Conservation (phyloP, 2,888 invertebrate genomes). For the Philereme transversata region DNA sequence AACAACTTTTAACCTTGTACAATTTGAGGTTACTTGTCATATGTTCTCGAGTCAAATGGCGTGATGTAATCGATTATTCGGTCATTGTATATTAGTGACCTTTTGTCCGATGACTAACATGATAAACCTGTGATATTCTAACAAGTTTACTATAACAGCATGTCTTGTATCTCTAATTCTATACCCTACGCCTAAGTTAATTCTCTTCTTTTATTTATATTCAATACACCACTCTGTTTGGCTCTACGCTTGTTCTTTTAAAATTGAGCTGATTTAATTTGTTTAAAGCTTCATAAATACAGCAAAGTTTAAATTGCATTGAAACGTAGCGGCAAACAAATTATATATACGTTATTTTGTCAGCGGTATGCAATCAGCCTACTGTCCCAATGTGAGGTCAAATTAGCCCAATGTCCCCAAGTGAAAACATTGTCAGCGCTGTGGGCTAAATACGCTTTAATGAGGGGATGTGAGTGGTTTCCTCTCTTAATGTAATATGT, state of each 20-base stretch:
- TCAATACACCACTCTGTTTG: too few relatives aligned
- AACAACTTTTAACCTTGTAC: slow-evolving; percentile 8
- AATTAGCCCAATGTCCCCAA: slow-evolving; percentile 19
- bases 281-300: too few relatives aligned
- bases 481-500: slow-evolving; percentile 37
- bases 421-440: slow-evolving; percentile 52
- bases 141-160: too few relatives aligned
- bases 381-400: slow-evolving; percentile 31
- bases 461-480: slow-evolving; percentile 55
- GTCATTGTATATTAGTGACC: slow-evolving; percentile 18
- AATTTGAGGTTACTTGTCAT: slow-evolving; percentile 6
- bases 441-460: slow-evolving; percentile 61
- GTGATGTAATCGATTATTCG: slow-evolving; percentile 21
- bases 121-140: slow-evolving; percentile 37
- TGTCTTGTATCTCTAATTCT: too few relatives aligned
- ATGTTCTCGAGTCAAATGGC: slow-evolving; percentile 12
- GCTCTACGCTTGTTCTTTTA: too few relatives aligned
- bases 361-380: slow-evolving; percentile 46
- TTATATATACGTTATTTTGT: slow-evolving; percentile 20
- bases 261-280: too few relatives aligned
- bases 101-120: slow-evolving; percentile 21
- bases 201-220: too few relatives aligned
- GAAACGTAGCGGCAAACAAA: slow-evolving; percentile 22
- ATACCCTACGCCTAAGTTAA: too few relatives aligned
- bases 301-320: too few relatives aligned